Conservation (phyloP, 2,888 invertebrate genomes). For the Macrosiphum euphorbiae region DNA sequence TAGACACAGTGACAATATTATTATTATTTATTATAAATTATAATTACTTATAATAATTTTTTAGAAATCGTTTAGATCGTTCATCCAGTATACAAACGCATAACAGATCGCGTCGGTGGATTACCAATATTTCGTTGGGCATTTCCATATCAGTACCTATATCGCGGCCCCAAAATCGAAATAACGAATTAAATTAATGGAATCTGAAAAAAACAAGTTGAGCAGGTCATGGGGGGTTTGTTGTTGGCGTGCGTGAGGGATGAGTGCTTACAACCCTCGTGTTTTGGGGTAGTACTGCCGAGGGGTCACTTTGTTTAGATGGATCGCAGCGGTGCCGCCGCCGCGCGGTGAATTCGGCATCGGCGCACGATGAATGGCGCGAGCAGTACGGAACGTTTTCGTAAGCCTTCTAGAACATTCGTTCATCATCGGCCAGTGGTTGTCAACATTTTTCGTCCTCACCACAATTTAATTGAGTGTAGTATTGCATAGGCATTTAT, state of each 20-base stretch:
- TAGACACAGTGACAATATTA: not conserved
- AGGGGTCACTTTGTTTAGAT: not conserved
- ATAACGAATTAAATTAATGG: not conserved
- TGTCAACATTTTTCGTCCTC: not conserved
- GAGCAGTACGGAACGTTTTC: not conserved
- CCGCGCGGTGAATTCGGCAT: constrained; percentile 29
- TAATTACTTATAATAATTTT: too few relatives aligned
- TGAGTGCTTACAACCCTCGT: not conserved
- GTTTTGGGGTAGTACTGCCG: not conserved
- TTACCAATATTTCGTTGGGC: not conserved
- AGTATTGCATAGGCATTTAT: not conserved
- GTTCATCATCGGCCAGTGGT: constrained; percentile 25
- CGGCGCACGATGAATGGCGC: not conserved
- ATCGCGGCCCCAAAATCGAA: not conserved
- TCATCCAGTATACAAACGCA: not conserved
- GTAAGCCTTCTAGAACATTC: constrained; percentile 42
- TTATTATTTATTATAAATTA: not conserved
- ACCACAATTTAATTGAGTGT: not conserved
- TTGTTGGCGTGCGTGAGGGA: not conserved
- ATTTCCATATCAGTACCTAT: not conserved
- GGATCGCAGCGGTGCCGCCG: not conserved
- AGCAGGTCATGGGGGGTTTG: constrained; percentile 43
- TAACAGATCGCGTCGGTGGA: not conserved
- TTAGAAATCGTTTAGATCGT: not conserved
- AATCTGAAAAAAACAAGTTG: constrained; percentile 13